These are phyloP conservation scores for Naja naja DNA, from an alignment of 2,113 vertebrate species.

Conservation along the genomic window DNA sequence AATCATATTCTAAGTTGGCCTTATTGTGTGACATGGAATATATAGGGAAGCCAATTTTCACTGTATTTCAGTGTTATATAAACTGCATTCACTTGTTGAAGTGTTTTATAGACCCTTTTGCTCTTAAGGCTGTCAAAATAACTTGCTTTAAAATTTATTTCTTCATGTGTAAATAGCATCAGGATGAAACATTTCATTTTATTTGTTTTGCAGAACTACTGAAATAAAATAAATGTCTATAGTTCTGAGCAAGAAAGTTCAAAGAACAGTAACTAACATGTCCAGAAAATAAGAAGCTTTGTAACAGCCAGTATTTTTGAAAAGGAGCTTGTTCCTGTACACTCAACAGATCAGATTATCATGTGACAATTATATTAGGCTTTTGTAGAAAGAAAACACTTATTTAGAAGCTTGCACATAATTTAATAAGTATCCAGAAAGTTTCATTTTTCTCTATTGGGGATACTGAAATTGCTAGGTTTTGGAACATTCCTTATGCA, in stretches of 20 bases:
- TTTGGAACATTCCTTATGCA: not conserved
- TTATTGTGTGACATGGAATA: not conserved
- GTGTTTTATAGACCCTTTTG: not conserved
- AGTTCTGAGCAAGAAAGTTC: constrained; percentile 46
- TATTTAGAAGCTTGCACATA: constrained; percentile 33
- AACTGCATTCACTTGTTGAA: not conserved
- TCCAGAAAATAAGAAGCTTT: constrained; percentile 67
- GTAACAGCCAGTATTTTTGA: constrained; percentile 63
- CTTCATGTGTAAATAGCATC: not conserved
- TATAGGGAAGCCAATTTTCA: not conserved
- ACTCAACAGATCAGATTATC: constrained; percentile 63
- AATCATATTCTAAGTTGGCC: not conserved
- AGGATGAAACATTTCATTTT: constrained; percentile 14
- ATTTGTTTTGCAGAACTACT: constrained; percentile 22
- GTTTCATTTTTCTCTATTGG: constrained; percentile 4
- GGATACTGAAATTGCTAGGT: constrained; percentile 34
- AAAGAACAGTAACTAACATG: constrained; percentile 57
- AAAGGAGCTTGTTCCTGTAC: constrained; percentile 50
- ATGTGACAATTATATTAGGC: constrained; percentile 57
- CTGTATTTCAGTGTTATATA: not conserved
- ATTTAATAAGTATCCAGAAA: constrained; percentile 32
- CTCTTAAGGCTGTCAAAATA: not conserved
- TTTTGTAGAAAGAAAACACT: constrained; percentile 55
- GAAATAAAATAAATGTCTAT: not conserved
- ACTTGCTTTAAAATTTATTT: not conserved